Evolutionary conservation across 30 jellyfish, hydroid and myxozoan species (phyloP).

Genomic region (Pseudorhiza aurosa): DNA sequence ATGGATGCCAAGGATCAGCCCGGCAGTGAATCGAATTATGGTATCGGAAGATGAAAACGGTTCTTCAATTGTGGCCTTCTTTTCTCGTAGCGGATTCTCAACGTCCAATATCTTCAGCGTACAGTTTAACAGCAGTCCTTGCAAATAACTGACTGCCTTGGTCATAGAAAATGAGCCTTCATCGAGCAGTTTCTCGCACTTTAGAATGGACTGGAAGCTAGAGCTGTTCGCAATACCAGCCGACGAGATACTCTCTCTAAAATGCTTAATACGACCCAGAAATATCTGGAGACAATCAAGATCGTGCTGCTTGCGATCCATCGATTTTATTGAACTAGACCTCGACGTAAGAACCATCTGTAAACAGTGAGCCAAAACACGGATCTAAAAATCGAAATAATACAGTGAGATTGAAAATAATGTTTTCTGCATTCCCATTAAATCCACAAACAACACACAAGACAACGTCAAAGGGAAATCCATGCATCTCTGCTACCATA

Average conservation of each 20-base stretch:
- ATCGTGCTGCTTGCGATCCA: constrained; percentile 72
- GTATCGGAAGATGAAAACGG: constrained; percentile 76
- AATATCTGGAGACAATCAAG: constrained; percentile 73
- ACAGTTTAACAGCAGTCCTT: constrained; percentile 68
- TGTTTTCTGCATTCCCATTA: too few relatives aligned
- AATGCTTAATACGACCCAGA: constrained; percentile 74
- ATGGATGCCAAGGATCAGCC: constrained; percentile 73
- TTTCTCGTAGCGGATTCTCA: constrained; percentile 79
- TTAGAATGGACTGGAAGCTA: constrained; percentile 53
- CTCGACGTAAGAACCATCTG: constrained; percentile 75
- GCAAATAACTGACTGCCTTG: constrained; percentile 69
- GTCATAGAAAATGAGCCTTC: constrained; percentile 77
- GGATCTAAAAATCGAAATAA: constrained; percentile 58
- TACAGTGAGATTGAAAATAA: too few relatives aligned
- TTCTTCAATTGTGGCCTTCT: constrained; percentile 59
- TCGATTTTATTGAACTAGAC: constrained; percentile 60
- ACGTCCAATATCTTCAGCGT: constrained; percentile 48
- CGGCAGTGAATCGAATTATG: constrained; percentile 84
- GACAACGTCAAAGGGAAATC: too few relatives aligned
- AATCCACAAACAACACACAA: too few relatives aligned
- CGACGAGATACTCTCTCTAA: constrained; percentile 61
- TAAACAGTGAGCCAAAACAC: constrained; percentile 83
- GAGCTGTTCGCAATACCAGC: constrained; percentile 38
- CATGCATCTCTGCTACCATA: too few relatives aligned
- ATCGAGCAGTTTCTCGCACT: constrained; percentile 79